Evolutionary conservation across 2,888 invertebrate species (phyloP).

Genomic region (Miltochrista miniata): DNA sequence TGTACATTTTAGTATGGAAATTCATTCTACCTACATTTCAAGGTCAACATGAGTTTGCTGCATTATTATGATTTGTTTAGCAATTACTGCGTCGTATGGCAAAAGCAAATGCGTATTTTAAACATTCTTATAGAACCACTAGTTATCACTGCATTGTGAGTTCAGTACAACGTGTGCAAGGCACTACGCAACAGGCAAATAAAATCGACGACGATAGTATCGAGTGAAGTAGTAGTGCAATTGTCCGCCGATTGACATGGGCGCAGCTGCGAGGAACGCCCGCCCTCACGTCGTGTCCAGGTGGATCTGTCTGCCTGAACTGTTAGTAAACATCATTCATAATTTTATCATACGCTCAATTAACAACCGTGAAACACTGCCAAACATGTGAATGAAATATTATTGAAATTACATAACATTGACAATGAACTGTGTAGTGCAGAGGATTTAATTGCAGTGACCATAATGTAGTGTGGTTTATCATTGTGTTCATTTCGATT

Average conservation of each 20-base stretch:
- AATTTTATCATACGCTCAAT: constrained; percentile 21
- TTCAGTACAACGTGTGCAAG: constrained; percentile 69
- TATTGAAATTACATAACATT: constrained; percentile 15
- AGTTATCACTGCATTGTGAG: constrained; percentile 64
- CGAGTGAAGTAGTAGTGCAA: constrained; percentile 60
- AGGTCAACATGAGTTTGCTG: constrained; percentile 23
- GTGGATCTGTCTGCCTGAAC: constrained; percentile 77
- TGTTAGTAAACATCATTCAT: constrained; percentile 60
- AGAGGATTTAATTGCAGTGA: constrained; percentile 7
- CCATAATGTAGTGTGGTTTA: background rate
- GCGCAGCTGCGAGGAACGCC: constrained; percentile 76
- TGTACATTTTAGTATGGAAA: background rate
- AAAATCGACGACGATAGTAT: constrained; percentile 67
- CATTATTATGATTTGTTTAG: constrained; percentile 31
- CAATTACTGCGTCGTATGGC: constrained; percentile 50
- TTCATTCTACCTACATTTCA: constrained; percentile 15
- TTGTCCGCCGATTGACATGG: constrained; percentile 75
- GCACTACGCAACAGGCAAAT: constrained; percentile 73
- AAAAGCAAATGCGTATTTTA: constrained; percentile 55
- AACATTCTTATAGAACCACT: constrained; percentile 57
- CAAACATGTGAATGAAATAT: constrained; percentile 20
- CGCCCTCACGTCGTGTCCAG: constrained; percentile 78
- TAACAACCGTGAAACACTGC: constrained; percentile 23
- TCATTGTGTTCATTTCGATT: too few species aligned
- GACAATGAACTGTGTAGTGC: constrained; percentile 17